Base-by-base conservation (phyloP, 2,113 vertebrate genomes). In the Noctilio leporinus region DNA sequence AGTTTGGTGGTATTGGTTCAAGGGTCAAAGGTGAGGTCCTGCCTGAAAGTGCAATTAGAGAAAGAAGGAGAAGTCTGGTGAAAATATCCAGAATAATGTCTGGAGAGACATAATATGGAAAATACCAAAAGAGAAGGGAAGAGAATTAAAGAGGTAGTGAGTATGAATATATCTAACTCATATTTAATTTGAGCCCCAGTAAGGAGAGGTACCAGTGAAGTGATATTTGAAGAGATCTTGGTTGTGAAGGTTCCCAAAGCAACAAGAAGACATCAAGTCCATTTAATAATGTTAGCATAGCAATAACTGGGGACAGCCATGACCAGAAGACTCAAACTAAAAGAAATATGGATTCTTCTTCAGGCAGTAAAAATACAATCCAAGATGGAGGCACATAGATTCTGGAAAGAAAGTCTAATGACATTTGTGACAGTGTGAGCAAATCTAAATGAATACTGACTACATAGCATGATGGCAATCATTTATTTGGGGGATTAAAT, bases 211-310 rank as follows among this genome's bases (percentile, higher is more conserved):
- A 91, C 94, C 14, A n/a, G 26, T 77, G 38, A 94, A 91, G 22
- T 30, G 43, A 6, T 20, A 15, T 70, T 82, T 83, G 51, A 82
- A 53, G 24, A 33, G 33, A 65, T 73, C 47, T 80, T 93, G 43
- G 14, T 67, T 88, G 16, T 75, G 43, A 96, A 84, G 26, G 47
- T 91, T 95, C 82, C 67, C 86, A 83, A 86, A 86, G 53, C 49
- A 76, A 62, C 64, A 82, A 77, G 24, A 82, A 77, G 24, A 59
- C 11, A 55, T 47, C 15, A 91, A 75, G 40, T 87, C 43, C 45
- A 33, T 53, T 62, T 85, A 70, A 92, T 67, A 7, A 77, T 59
- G 40, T 82, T 87, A 55, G 67, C 22, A 16, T 28, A 64, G 43
- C 20, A 88, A 89, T 67, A 62, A 30, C 35, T 78, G 16, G 22